phyloP scores from a whole-genome alignment of 2,888 invertebrate species.

The Pachymerium ferrugineum region DNA sequence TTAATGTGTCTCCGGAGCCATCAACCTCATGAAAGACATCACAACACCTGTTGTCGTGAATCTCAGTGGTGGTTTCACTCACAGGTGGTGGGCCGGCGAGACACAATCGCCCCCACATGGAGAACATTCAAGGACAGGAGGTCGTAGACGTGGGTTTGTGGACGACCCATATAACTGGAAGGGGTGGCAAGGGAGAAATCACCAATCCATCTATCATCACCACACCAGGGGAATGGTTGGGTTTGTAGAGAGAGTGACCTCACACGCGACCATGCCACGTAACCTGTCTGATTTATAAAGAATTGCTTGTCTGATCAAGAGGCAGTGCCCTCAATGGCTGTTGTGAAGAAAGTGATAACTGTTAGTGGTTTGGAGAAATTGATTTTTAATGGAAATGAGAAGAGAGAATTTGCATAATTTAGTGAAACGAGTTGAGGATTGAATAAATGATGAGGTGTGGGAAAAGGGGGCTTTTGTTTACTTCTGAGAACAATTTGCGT shows the following conservation, averaged over 20 bases:
- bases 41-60: background rate
- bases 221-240: background rate
- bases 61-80: background rate
- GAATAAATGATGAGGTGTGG: no score
- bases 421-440: no score
- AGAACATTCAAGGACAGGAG: constrained; percentile 11
- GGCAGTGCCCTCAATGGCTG: background rate
- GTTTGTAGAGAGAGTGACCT: background rate
- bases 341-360: background rate
- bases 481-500: no score
- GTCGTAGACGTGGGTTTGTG: background rate
- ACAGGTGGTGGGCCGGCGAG: constrained; percentile 11
- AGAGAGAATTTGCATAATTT: no score
- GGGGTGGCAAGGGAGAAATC: background rate
- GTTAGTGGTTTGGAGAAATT: background rate
- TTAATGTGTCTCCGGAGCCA: background rate
- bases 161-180: background rate
- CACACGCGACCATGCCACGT: background rate
- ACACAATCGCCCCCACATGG: background rate
- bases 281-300: background rate
- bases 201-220: background rate
- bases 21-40: constrained; percentile 1
- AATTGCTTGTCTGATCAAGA: background rate
- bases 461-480: no score
- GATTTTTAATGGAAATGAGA: no score